These are phyloP conservation scores for Salticus scenicus DNA, from an alignment of 2,888 invertebrate species.

Conservation along the genomic window DNA sequence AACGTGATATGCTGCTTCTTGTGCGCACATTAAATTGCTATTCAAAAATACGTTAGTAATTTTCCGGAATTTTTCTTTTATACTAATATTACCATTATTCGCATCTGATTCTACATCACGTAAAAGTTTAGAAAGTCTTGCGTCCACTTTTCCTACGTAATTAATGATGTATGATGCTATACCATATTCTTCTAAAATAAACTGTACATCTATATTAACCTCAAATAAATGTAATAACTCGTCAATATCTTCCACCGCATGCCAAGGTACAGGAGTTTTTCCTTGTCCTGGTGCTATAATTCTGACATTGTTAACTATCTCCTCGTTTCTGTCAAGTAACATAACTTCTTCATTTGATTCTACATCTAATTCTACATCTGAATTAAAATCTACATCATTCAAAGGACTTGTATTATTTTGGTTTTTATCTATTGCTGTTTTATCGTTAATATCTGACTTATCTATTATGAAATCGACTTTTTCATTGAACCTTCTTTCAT, in stretches of 20 bases:
- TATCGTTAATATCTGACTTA: background rate
- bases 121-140: no score
- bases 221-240: no score
- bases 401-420: background rate
- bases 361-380: background rate
- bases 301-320: background rate
- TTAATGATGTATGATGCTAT: no score
- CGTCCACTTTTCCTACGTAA: no score
- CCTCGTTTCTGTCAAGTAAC: background rate
- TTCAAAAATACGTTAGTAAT: no score
- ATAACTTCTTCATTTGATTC: background rate
- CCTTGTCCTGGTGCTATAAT: constrained; percentile 4
- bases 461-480: background rate
- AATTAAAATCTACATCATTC: background rate
- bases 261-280: background rate
- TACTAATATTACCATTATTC: no score
- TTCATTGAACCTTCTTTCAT: background rate
- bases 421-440: background rate
- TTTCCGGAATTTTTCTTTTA: no score
- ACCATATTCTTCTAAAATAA: no score
- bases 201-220: no score
- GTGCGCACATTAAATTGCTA: no score
- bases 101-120: no score
- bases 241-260: background rate
- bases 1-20: no score